Evolutionary conservation across 1,140 invertebrate species (phyloP).

Genomic region (Trachymyrmex cornetzi): DNA sequence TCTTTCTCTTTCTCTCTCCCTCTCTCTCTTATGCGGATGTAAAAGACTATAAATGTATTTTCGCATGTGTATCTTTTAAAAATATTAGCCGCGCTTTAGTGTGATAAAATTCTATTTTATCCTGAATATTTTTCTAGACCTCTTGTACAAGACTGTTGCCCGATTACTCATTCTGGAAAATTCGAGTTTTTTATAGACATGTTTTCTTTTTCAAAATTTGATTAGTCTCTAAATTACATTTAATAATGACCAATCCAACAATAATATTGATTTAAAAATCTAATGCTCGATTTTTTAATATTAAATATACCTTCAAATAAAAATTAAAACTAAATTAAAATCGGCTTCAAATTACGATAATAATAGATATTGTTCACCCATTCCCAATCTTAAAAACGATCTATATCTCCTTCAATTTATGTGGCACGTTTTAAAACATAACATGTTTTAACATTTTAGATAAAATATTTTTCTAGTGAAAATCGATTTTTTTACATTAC

Average conservation of each 20-base stretch:
- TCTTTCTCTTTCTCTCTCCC: neutral
- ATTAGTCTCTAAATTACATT: neutral
- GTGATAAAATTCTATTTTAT: neutral
- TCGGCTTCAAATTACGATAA: neutral
- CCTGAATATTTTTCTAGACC: neutral
- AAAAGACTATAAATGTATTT: slow-evolving; percentile 2
- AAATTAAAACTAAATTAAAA: slow-evolving; percentile 15
- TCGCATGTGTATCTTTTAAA: neutral
- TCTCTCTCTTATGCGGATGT: neutral
- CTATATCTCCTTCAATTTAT: neutral
- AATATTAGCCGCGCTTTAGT: neutral
- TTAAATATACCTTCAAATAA: neutral
- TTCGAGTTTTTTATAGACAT: neutral
- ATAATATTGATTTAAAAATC: neutral
- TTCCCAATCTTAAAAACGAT: neutral
- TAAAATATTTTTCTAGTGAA: neutral
- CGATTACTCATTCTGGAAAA: neutral
- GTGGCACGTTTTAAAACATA: neutral
- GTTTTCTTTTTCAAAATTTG: neutral
- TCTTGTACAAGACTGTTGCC: neutral
- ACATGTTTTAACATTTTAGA: neutral
- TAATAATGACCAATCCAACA: neutral
- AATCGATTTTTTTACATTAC: neutral
- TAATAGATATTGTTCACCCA: neutral
- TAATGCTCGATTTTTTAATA: neutral